These are phyloP conservation scores for Temnothorax longispinosus DNA, from an alignment of 1,140 invertebrate genomes.

Conservation along the genomic window DNA sequence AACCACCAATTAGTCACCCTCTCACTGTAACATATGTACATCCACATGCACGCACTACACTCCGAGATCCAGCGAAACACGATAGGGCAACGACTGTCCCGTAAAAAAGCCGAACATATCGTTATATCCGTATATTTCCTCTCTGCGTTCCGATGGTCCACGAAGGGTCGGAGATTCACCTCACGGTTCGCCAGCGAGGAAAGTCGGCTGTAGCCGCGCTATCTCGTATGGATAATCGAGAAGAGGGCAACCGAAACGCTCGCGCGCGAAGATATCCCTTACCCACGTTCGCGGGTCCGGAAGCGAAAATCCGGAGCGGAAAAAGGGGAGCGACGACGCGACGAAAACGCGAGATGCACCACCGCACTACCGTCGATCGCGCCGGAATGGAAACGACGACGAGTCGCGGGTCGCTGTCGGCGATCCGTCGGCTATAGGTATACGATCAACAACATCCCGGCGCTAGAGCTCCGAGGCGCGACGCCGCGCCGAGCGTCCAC, in stretches of 20 bases:
- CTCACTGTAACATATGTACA: neutral
- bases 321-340: neutral
- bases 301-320: neutral
- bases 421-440: neutral
- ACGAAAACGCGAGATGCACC: neutral
- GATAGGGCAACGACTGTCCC: neutral
- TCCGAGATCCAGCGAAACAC: neutral
- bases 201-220: neutral
- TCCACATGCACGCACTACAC: neutral
- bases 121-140: neutral
- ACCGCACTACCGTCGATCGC: neutral
- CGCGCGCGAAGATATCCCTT: neutral
- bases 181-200: neutral
- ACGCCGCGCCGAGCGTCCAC: conserved; percentile 70
- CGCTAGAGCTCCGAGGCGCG: conserved; percentile 12
- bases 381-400: conserved; percentile 11
- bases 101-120: neutral
- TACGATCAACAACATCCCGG: conserved; percentile 2
- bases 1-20: neutral
- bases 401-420: too few relatives aligned
- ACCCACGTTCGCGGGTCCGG: neutral
- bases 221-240: neutral
- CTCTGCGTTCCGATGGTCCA: neutral
- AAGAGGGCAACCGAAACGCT: neutral
- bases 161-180: neutral